These are phyloP conservation scores for Episyrphus balteatus DNA, from an alignment of 1,140 invertebrate species.

Conservation along the genomic window DNA sequence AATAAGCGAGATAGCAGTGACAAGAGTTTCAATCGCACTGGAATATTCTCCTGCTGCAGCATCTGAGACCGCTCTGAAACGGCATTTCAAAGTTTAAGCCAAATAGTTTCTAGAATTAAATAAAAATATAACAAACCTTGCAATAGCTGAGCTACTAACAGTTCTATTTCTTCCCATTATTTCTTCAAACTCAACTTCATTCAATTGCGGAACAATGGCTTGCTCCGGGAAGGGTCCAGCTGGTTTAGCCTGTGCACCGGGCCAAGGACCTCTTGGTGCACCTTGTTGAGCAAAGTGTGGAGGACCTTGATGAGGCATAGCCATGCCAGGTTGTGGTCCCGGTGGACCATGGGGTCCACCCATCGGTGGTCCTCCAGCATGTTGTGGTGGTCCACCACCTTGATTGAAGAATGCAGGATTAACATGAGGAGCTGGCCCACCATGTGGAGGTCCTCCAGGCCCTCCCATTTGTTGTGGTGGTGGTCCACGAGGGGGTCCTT, in stretches of 20 bases:
- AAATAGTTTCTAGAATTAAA: not conserved
- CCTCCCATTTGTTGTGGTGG: slow-evolving; percentile 46
- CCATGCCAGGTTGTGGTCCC: slow-evolving; percentile 47
- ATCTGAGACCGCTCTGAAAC: slow-evolving; percentile 80
- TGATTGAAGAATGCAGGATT: slow-evolving; percentile 93
- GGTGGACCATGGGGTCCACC: slow-evolving; percentile 46
- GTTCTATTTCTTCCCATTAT: slow-evolving; percentile 95
- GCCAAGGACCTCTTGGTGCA: slow-evolving; percentile 33
- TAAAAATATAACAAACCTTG: slow-evolving; percentile 31
- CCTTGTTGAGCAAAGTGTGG: slow-evolving; percentile 46
- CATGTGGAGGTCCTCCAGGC: slow-evolving; percentile 47
- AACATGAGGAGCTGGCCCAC: slow-evolving; percentile 81
- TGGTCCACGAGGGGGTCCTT: slow-evolving; percentile 57
- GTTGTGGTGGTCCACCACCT: slow-evolving; percentile 48
- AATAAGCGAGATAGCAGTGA: slow-evolving; percentile 96
- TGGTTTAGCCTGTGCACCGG: slow-evolving; percentile 37
- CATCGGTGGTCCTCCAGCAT: slow-evolving; percentile 44
- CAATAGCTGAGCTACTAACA: slow-evolving; percentile 93
- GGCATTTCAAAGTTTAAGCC: not conserved
- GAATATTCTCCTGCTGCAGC: slow-evolving; percentile 94
- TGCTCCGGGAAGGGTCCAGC: slow-evolving; percentile 40
- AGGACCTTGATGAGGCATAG: slow-evolving; percentile 45
- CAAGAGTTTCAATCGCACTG: slow-evolving; percentile 94
- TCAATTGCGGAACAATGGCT: slow-evolving; percentile 55
- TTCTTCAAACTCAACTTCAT: slow-evolving; percentile 95